These are phyloP conservation scores for Ennomos quercinarius DNA, from an alignment of 2,888 invertebrate genomes.

Conservation along the genomic window DNA sequence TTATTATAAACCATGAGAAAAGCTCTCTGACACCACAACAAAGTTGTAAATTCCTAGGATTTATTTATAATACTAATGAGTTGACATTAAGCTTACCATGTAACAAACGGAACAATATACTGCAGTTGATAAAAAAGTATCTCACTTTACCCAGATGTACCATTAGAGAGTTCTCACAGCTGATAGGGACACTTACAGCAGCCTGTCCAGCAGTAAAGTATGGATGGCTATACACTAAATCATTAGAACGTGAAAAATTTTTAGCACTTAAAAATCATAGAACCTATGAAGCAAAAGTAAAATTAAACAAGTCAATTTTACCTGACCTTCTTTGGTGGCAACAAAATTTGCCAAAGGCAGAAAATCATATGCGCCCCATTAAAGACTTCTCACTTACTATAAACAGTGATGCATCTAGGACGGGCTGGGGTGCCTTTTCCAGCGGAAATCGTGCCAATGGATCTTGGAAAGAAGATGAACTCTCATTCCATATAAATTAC, in stretches of 20 bases:
- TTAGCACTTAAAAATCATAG: neutral
- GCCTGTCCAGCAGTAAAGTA: neutral
- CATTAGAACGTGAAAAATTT: neutral
- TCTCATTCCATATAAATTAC: slow-evolving; percentile 5
- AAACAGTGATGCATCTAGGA: no score
- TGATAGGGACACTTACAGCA: neutral
- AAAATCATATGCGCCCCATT: no score
- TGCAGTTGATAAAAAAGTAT: no score
- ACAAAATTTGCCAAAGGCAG: no score
- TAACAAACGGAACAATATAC: neutral
- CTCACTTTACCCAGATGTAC: no score
- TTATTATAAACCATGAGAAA: neutral
- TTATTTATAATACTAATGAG: no score
- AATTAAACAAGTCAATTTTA: neutral
- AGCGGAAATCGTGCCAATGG: slow-evolving; percentile 2
- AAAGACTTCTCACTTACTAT: no score
- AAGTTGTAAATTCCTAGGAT: neutral
- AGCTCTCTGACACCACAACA: neutral
- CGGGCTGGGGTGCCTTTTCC: slow-evolving; percentile 4
- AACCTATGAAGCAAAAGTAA: neutral
- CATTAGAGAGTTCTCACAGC: neutral
- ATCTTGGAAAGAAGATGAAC: neutral
- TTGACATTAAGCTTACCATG: neutral
- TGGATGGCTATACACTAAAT: neutral
- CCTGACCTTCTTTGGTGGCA: neutral